Conservation (phyloP, 2,113 vertebrate genomes). For the Trinectes maculatus region DNA sequence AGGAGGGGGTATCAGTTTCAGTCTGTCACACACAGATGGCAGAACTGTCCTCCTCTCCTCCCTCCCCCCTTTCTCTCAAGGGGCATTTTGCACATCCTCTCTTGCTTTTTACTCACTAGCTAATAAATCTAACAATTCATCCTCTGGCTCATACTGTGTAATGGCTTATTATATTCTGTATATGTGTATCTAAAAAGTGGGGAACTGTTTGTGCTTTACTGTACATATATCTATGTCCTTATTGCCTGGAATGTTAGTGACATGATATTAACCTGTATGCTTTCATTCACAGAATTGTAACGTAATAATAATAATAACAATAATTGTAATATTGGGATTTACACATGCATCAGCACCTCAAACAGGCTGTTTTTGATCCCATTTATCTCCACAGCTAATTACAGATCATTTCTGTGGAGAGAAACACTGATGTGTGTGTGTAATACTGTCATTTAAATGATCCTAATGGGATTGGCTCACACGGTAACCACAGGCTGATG, state of each 20-base stretch:
- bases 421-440: constrained; percentile 49
- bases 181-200: not conserved
- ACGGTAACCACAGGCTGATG: constrained; percentile 40
- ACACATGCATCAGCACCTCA: constrained; percentile 10
- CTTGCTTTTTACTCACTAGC: constrained; percentile 7
- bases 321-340: too few species aligned
- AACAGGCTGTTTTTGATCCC: constrained; percentile 40
- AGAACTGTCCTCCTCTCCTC: constrained; percentile 36
- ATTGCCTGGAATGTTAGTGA: too few species aligned
- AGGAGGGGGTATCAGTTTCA: constrained; percentile 67
- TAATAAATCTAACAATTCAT: constrained; percentile 22
- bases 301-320: too few species aligned
- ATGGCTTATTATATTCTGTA: not conserved
- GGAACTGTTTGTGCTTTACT: not conserved
- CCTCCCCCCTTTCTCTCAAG: constrained; percentile 8
- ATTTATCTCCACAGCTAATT: constrained; percentile 59
- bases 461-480: constrained; percentile 47
- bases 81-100: constrained; percentile 36
- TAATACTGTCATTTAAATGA: constrained; percentile 60
- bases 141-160: constrained; percentile 19
- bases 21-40: constrained; percentile 80
- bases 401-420: constrained; percentile 42
- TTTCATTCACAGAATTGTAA: too few species aligned
- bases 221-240: too few species aligned
- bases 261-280: too few species aligned